Base-by-base conservation (phyloP, 2,113 vertebrate species). In the Gallinago undulata region DNA sequence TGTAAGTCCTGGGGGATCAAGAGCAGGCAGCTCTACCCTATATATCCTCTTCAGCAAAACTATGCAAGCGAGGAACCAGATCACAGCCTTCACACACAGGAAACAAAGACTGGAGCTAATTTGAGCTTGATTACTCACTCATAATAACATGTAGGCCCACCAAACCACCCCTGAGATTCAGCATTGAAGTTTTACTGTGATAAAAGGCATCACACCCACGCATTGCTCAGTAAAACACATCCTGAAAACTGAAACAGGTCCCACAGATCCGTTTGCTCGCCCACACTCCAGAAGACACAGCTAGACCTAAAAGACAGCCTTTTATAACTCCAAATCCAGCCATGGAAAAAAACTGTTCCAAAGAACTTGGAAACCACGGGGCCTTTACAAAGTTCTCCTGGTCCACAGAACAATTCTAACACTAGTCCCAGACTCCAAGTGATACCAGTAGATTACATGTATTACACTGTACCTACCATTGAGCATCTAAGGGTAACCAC, bases 61-160 rank as follows among this genome's bases (percentile, higher is more conserved):
- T 55, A 9, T 25, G 19, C 79, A 70, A 62, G 15, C 11, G 3
- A 77, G 62, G 41, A 81, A 75, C 43, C 19, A 1, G 84, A 76
- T 84, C 64, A 11, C 66, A 86, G 37, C 64, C 73, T 81, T 86
- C 80, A 63, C 64, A 83, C 37, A 81, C 56, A 89, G 73, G 64
- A 95, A 93, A 84, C 35, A 47, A 89, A 89, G 64, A 75, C 2
- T 33, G 30, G 60, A 94, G 80, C 80, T 86, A 92, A 94, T 91
- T 0, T 78, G 73, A 84, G 84, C 86, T 75, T 33, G 73, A 81
- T 91, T 93, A 95, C 87, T 87, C 77, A 81, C 39, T 89, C 64
- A 13, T 17, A 67, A 78, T 53, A 94, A 56, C 51, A 89, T 0
- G 3, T 11, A 88, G 90, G 75, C 55, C 31, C 75, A 78, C 24